Evolutionary conservation across 1,140 invertebrate genomes (phyloP), one percentile per base, ranked within the genome.

Genomic region (Latrodectus geometricus): DNA sequence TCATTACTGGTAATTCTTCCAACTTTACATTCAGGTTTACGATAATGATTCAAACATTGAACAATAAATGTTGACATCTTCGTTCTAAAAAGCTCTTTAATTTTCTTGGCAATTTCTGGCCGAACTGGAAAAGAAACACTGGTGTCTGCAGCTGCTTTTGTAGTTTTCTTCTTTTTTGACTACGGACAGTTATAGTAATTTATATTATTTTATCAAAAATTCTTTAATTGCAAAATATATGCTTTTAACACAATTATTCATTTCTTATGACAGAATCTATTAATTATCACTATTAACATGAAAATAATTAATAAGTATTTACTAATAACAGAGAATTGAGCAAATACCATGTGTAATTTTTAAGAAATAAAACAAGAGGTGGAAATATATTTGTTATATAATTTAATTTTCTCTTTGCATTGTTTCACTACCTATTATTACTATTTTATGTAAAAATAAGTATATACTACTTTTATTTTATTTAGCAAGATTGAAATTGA

Each of bases 1-100:
- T 97, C 96, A 0, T 95, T 97, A 90, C 93, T 95, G 0, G 94
- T 95, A 88, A 99, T 99, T 88, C 95, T 92, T 0, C 96, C 97
- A 87, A 94, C 91, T 89, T 94, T 94, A 90, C 97, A 98, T 89
- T 96, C 95, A 7, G 94, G 92, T 90, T 95, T 96, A 78, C 96
- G 92, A 91, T 96, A 99, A 0, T 96, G 96, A 92, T 97, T 97
- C 56, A 99, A 93, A 90, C 95, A 95, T 73, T 95, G 93, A 66
- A 98, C 96, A 92, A 99, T 97, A n/a, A 95, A 95, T 66, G 94
- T 94, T 9, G 96, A 97, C 94, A 99, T 98, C 90, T 94, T 95
- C 85, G 94, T 93, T 87, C 96, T 93, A 92, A 99, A 99, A 77
- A 94, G 93, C 88, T 98, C 97, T 91, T 97, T 97, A 70, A 96